Evolutionary conservation across 2,888 invertebrate genomes (phyloP).

Genomic region (Drosophila anceps): DNA sequence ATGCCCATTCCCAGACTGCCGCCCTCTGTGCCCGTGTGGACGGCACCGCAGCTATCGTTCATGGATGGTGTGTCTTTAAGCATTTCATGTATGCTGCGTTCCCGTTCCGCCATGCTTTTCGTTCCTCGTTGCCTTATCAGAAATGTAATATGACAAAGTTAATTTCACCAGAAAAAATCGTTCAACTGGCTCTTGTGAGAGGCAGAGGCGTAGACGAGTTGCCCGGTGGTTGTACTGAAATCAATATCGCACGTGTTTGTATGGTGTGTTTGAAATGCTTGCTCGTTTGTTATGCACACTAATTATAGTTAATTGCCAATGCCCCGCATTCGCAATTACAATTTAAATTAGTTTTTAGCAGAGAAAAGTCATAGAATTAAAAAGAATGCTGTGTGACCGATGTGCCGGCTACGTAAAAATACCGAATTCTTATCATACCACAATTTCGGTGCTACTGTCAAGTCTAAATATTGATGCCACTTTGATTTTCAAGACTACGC

Average conservation of each 20-base stretch:
- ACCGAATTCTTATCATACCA: not conserved
- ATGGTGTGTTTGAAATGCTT: conserved; percentile 7
- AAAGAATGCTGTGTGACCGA: conserved; percentile 39
- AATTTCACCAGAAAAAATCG: conserved; percentile 53
- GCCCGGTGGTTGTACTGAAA: not conserved
- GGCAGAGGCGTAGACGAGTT: conserved; percentile 26
- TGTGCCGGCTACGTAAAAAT: conserved; percentile 8
- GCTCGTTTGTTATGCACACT: not conserved
- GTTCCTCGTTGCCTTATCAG: conserved; percentile 29
- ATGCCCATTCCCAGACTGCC: conserved; percentile 46
- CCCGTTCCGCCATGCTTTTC: conserved; percentile 77
- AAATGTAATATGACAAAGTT: conserved; percentile 15
- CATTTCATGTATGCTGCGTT: conserved; percentile 91
- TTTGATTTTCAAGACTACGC: not conserved
- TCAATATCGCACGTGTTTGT: conserved; percentile 13
- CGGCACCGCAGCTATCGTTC: conserved; percentile 91
- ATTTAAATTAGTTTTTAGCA: conserved; percentile 35
- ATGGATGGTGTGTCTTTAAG: conserved; percentile 92
- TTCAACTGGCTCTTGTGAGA: conserved; percentile 14
- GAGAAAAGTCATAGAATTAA: conserved; percentile 46
- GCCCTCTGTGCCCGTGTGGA: conserved; percentile 90
- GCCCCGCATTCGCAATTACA: conserved; percentile 22
- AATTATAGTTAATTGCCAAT: conserved; percentile 6
- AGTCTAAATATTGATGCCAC: not conserved
- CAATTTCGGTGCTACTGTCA: not conserved